Percentiles rank a stretch among this genome's conserved stretches.
phyloP scores from a whole-genome alignment of 1,140 invertebrate genomes.

The Ridgeia piscesae region DNA sequence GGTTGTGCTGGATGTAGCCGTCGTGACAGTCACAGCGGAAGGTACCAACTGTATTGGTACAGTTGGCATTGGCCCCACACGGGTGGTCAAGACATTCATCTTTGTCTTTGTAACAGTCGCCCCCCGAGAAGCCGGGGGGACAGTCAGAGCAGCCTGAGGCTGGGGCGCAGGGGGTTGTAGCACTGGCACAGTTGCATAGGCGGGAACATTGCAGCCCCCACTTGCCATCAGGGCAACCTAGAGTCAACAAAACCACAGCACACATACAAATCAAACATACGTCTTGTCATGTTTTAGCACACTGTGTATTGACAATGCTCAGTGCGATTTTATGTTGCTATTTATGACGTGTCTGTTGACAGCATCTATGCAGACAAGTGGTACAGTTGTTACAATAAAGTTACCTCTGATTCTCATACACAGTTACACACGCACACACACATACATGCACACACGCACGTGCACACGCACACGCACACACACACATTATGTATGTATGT shows the following conservation, averaged over 20 bases:
- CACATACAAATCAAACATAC: background rate
- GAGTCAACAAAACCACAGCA: background rate
- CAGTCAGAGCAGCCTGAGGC: slow-evolving; percentile 59
- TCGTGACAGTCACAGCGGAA: background rate
- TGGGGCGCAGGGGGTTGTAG: background rate
- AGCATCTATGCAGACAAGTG: background rate
- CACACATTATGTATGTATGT: too few relatives aligned
- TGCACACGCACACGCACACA: too few relatives aligned
- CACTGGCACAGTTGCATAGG: background rate
- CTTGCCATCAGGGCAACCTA: background rate
- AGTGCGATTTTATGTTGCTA: background rate
- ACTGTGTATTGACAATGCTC: background rate
- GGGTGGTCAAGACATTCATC: slow-evolving; percentile 68
- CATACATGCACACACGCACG: too few relatives aligned
- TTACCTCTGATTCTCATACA: too few relatives aligned
- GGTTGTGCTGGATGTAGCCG: slow-evolving; percentile 60
- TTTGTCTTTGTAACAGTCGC: slow-evolving; percentile 28
- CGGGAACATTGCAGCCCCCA: background rate
- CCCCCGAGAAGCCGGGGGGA: slow-evolving; percentile 57
- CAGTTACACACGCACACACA: too few relatives aligned
- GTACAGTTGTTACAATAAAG: background rate
- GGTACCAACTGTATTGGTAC: background rate
- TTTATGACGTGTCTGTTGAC: background rate
- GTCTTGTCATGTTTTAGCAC: background rate
- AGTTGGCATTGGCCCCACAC: slow-evolving; percentile 87